Conservation (phyloP, 2,797 vertebrate genomes). For the Amniataba percoides region DNA sequence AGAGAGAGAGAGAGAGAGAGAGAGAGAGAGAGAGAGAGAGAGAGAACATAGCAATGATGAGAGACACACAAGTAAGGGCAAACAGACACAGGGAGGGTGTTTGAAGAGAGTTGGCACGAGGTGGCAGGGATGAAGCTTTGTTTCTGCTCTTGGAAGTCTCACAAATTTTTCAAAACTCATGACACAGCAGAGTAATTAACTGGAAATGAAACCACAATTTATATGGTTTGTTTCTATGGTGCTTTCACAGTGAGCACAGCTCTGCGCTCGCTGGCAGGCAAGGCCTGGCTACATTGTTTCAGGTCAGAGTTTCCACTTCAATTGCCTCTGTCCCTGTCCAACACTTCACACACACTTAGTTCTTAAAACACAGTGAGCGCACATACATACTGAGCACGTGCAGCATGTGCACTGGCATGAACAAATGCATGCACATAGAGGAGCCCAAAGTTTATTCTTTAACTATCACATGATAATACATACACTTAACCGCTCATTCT, state of each 20-base stretch:
- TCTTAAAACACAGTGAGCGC: not conserved
- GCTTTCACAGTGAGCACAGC: conserved; percentile 40
- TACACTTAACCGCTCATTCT: not conserved
- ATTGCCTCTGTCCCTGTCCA: conserved; percentile 50
- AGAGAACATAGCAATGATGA: not conserved
- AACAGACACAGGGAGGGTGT: conserved; percentile 20
- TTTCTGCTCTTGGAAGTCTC: conserved; percentile 27
- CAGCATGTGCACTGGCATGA: not conserved
- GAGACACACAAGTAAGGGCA: conserved; percentile 6
- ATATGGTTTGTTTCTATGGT: conserved; percentile 50
- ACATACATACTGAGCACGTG: conserved; percentile 9
- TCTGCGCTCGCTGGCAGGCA: conserved; percentile 40
- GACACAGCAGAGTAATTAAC: conserved; percentile 56
- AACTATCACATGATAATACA: not conserved
- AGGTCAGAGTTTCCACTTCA: conserved; percentile 75
- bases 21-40: too few species aligned
- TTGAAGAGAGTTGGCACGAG: conserved; percentile 14
- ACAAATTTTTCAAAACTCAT: conserved; percentile 37
- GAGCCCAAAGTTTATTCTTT: conserved; percentile 1
- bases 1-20: too few species aligned
- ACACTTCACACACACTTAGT: conserved; percentile 31
- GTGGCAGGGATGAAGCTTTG: conserved; percentile 19
- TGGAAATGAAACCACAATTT: conserved; percentile 51
- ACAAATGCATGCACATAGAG: not conserved
- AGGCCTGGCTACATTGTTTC: conserved; percentile 58